Evolutionary conservation across 2,888 invertebrate genomes (phyloP), one percentile per base, ranked within the genome.

Genomic region (Timema podura): DNA sequence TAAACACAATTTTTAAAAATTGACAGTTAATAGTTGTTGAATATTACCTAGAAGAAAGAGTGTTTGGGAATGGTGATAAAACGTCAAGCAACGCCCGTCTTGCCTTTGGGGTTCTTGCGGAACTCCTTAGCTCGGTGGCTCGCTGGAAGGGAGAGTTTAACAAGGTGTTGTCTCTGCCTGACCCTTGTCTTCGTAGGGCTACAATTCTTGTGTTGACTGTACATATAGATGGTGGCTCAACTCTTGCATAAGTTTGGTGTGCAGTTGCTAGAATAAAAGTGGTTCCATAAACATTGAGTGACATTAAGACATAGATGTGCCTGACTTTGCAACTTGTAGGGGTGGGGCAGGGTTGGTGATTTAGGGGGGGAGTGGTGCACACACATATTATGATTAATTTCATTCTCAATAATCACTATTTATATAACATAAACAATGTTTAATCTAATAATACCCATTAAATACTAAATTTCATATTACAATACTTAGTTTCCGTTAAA

Each of bases 161-260:
- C 73, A 77, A 74, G 70, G 80, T 78, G 54, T 83, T 83, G 71
- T 86, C 84, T 48, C 87, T 81, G 44, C 83, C 84, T 6, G 87
- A 89, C 67, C 88, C 88, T 77, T 87, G 88, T 69, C 89, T 83
- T 74, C 86, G 85, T 73, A 89, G 82, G 51, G 77, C 75, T 64
- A 80, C 75, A 44, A 85, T 82, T 86, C 86, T 70, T 81, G 82
- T 2, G 85, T 85, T 1, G 88, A 86, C 74, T 86, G 85, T 67
- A 86, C 82, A 79, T 93, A 93, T 64, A 93, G 83, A 79, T 91
- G 89, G 67, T 86, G 84, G 76, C 88, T 88, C 30, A 93, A 81
- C 79, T 93, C 92, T 72, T 88, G 87, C 61, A 91, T 82, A 66
- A 93, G 79, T 73, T 87, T 87, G 69, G 87, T 83, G 78, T 90